Conservation (phyloP, 2,113 vertebrate species). For the Pelusios castaneus region DNA sequence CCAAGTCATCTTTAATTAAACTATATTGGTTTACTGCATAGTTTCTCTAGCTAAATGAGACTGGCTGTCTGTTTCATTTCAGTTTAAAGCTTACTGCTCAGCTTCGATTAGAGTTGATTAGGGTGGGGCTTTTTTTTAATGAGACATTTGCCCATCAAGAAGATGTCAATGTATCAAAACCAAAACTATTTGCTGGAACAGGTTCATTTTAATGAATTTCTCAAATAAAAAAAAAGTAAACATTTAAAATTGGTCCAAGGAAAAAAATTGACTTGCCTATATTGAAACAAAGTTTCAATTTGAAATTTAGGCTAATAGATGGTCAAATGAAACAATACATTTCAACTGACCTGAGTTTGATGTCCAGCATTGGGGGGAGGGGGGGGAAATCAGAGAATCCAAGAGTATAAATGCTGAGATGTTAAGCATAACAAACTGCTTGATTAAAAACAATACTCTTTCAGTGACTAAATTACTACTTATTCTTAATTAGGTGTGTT, state of each 20-base stretch:
- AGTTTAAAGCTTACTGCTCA: not conserved
- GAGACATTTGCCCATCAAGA: not conserved
- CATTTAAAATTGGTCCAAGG: too few relatives aligned
- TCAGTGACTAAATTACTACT: not conserved
- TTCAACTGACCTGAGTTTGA: not conserved
- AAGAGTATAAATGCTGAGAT: not conserved
- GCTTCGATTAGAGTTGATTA: not conserved
- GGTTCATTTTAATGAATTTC: not conserved
- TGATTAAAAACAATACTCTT: not conserved
- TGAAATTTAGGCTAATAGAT: not conserved
- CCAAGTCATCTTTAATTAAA: not conserved
- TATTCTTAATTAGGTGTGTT: too few relatives aligned
- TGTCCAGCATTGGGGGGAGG: too few relatives aligned
- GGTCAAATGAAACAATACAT: not conserved
- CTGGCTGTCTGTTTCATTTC: not conserved
- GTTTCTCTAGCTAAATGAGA: rapidly evolving
- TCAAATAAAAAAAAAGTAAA: not conserved
- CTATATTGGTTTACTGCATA: not conserved
- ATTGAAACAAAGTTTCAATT: too few relatives aligned
- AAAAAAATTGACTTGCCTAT: too few relatives aligned
- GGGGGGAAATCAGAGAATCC: not conserved
- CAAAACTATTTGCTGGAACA: not conserved
- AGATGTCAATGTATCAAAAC: not conserved
- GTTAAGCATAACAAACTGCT: not conserved
- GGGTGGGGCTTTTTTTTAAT: not conserved